Conservation (phyloP, 1,140 invertebrate species). For the Copidosoma floridanum region DNA sequence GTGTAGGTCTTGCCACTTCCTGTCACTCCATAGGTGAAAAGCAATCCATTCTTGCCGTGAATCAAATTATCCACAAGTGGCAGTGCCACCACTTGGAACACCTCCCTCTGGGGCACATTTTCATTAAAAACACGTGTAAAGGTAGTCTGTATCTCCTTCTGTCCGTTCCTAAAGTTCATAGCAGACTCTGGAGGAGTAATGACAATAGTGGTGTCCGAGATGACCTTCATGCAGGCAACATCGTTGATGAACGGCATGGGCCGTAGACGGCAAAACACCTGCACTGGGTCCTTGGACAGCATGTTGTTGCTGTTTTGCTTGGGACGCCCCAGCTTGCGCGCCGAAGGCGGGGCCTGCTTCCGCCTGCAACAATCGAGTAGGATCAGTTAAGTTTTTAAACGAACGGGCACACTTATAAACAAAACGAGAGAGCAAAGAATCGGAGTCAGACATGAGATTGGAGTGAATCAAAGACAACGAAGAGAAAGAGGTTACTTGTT, state of each 20-base stretch:
- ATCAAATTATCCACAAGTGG: constrained; percentile 82
- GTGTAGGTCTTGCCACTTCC: constrained; percentile 96
- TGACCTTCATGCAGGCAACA: constrained; percentile 69
- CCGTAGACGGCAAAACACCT: constrained; percentile 82
- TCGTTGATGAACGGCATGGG: constrained; percentile 70
- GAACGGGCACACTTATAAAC: too few species aligned
- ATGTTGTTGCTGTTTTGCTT: constrained; percentile 37
- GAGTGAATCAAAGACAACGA: too few species aligned
- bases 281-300: constrained; percentile 66
- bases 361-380: too few species aligned
- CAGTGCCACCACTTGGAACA: constrained; percentile 82
- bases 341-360: constrained; percentile 40
- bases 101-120: constrained; percentile 72
- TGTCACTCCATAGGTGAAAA: constrained; percentile 96
- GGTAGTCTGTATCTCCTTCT: constrained; percentile 72
- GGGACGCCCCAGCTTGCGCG: constrained; percentile 38
- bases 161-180: constrained; percentile 62
- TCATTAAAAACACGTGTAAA: constrained; percentile 86
- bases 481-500: too few species aligned
- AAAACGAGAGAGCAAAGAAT: too few species aligned
- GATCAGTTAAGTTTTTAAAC: too few species aligned
- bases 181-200: constrained; percentile 67
- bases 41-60: constrained; percentile 79
- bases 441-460: too few species aligned
- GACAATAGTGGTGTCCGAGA: constrained; percentile 68